A percentile compares a stretch with the other conserved stretches of the same genome.
Conservation (phyloP, 2,888 invertebrate species). For the Heliconius ismenius region DNA sequence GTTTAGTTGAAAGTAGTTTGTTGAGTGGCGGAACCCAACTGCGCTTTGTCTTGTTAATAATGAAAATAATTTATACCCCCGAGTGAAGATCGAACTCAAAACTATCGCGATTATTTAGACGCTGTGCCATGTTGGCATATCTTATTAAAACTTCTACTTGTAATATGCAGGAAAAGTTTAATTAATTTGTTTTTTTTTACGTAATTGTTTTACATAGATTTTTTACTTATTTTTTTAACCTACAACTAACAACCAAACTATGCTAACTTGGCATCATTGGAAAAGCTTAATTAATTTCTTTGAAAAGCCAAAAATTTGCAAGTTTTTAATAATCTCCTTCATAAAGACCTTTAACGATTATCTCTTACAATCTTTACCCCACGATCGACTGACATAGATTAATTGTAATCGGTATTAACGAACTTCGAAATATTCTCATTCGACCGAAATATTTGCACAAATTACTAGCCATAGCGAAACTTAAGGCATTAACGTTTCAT, state of each 20-base stretch:
- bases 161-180: no score
- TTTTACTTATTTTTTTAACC: background rate
- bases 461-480: slow-evolving; percentile 29
- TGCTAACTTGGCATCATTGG: background rate
- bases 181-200: background rate
- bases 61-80: no score
- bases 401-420: slow-evolving; percentile 42
- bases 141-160: no score
- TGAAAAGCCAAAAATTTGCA: background rate
- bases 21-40: no score
- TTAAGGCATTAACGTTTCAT: slow-evolving; percentile 29
- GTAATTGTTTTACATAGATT: background rate
- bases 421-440: slow-evolving; percentile 32
- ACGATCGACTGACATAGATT: slow-evolving; percentile 41
- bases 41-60: no score
- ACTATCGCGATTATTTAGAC: no score
- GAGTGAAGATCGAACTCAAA: no score
- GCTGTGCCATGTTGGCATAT: no score
- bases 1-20: background rate
- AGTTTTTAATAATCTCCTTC: slow-evolving; percentile 13
- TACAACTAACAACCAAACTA: no score
- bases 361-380: slow-evolving; percentile 35
- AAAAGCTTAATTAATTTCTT: background rate
- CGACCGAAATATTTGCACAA: slow-evolving; percentile 30
- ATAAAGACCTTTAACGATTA: slow-evolving; percentile 18